Base-by-base conservation (phyloP, 2,888 invertebrate species). In the Coleophora flavipennella region DNA sequence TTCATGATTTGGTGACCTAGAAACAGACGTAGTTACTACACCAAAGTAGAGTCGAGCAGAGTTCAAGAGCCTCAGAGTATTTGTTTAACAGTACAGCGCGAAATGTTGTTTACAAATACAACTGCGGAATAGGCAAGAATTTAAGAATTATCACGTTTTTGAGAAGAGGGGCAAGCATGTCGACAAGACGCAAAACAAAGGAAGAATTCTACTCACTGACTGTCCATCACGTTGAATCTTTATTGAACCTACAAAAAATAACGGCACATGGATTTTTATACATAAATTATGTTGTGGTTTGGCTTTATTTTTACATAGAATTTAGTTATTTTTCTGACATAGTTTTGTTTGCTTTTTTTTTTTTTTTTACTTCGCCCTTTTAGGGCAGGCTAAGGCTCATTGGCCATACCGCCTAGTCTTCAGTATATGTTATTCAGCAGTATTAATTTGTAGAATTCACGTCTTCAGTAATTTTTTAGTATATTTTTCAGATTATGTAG, bases 311-410 rank as follows among this genome's bases (percentile, higher is more conserved):
- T 77, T 74, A 80, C 80, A 69, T 55, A 62, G 69, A 81, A 80
- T 78, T 81, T 80, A 69, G 72, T 75, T 74, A 57, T 71, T 71
- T 62, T 74, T 75, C 78, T 78, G 78, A 80, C 80, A 76, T 76
- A 76, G 67, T 78, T 78, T 80, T 78, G 3, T 76, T 81, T 80
- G n/a, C n/a, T n/a, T n/a, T n/a, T n/a, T n/a, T n/a, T n/a, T n/a
- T n/a, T n/a, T n/a, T n/a, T n/a, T n/a, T n/a, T n/a, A n/a, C n/a
- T n/a, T n/a, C n/a, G n/a, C n/a, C n/a, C n/a, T n/a, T n/a, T n/a
- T n/a, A n/a, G n/a, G n/a, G n/a, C n/a, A n/a, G n/a, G n/a, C n/a
- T n/a, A n/a, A n/a, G n/a, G n/a, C n/a, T n/a, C n/a, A n/a, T n/a
- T n/a, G n/a, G n/a, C n/a, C n/a, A n/a, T n/a, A n/a, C n/a, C n/a